These are phyloP conservation scores for Gorsachius goisagi DNA, from an alignment of 2,113 vertebrate genomes.

Conservation along the genomic window DNA sequence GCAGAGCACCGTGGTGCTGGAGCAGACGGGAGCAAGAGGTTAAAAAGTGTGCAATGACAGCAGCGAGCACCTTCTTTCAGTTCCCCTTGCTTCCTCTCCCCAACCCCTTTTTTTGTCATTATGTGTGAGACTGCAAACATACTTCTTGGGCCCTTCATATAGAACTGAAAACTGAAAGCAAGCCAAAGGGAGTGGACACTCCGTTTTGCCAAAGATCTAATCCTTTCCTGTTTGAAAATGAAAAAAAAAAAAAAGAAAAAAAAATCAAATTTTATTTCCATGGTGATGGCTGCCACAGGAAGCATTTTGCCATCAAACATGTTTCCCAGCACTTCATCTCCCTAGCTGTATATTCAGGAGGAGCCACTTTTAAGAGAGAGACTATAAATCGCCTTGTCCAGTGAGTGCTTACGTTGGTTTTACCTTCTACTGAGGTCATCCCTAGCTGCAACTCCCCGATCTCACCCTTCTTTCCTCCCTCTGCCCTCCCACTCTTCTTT, in stretches of 20 bases:
- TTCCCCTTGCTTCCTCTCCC: not conserved
- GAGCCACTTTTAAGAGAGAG: slow-evolving; percentile 57
- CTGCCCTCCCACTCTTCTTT: slow-evolving; percentile 6
- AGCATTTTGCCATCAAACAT: slow-evolving; percentile 29
- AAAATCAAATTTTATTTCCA: slow-evolving; percentile 6
- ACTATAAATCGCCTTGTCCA: slow-evolving; percentile 11
- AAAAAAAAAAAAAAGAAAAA: not conserved
- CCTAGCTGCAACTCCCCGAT: not conserved
- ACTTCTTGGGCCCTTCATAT: not conserved
- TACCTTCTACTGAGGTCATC: not conserved
- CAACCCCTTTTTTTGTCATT: not conserved
- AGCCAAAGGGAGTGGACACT: slow-evolving; percentile 48
- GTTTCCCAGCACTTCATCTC: slow-evolving; percentile 22
- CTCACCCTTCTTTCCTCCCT: not conserved
- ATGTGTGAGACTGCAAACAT: not conserved
- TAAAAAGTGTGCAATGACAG: not conserved
- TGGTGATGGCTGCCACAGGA: slow-evolving; percentile 39
- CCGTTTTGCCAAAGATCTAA: slow-evolving; percentile 73
- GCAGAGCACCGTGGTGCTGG: not conserved
- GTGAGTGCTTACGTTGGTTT: slow-evolving; percentile 25
- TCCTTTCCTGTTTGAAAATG: slow-evolving; percentile 37
- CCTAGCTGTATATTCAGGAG: slow-evolving; percentile 54
- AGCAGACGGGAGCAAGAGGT: not conserved
- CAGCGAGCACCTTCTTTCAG: not conserved
- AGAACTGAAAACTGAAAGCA: not conserved